Evolutionary conservation across 2,113 vertebrate genomes (phyloP), one percentile per base, ranked within the genome.

Genomic region (Vulpes vulpes): DNA sequence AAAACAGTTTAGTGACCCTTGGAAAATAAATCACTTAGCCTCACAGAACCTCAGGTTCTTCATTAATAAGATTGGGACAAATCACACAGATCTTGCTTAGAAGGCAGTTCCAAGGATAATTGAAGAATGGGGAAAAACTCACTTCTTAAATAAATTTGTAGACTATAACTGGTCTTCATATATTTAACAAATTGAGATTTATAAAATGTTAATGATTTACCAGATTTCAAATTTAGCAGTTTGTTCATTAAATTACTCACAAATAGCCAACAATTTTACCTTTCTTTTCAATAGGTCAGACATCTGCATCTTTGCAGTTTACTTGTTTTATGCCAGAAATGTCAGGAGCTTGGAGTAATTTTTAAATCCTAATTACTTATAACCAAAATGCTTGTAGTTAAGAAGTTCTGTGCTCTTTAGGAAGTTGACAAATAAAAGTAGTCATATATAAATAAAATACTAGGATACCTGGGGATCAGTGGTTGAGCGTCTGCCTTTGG

Each of bases 371-470:
- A 32, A 89, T 25, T 67, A 73, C n/a, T 69, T 81, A 51, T 10
- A 53, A 69, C 38, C 62, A 81, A 97, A 96, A 92, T 82, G 15
- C n/a, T 89, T 7, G 32, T 67, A 85, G 35, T 74, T 81, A 87
- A 32, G 83, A 73, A 81, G 11, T 78, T 88, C 30, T 81, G 20
- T 81, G 73, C 14, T 53, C n/a, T 79, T 78, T 25, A 65, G 35
- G 60, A 27, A 71, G n/a, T 17, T 83, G 59, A 90, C 78, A 76
- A 79, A 74, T 22, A 55, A 93, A 87, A 62, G 38, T 35, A 94
- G 67, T 60, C 49, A 62, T 67, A 32, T 71, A 38, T 81, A 25
- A 71, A 60, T 53, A 53, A 82, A 90, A 20, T 85, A 69, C 8
- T 84, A 19, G 43, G 43, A 43, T 43, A 7, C 43, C 43, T 43